phyloP scores from a whole-genome alignment of 2,888 invertebrate genomes.

The Protula sp. region DNA sequence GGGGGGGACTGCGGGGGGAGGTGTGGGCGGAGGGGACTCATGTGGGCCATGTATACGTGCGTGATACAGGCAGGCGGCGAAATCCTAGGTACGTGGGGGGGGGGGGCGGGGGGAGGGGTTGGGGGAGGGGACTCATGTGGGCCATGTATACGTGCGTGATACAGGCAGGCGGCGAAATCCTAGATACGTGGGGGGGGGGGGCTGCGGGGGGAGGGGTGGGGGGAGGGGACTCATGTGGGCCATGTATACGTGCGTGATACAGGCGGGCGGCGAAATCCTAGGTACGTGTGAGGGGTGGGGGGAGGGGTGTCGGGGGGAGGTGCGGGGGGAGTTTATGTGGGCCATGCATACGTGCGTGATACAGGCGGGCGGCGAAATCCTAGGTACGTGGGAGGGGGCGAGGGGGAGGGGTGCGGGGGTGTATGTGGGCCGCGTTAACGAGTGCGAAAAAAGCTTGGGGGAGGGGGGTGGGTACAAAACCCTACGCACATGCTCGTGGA shows the following conservation, averaged over 20 bases:
- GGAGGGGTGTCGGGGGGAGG: conserved; percentile 57
- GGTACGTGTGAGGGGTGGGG: conserved; percentile 66
- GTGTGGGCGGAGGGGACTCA: conserved; percentile 63
- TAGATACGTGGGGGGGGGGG: conserved; percentile 65
- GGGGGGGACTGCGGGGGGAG: no score
- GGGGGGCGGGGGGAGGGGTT: no score
- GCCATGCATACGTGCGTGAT: no score
- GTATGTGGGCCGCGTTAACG: no score
- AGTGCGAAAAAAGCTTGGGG: no score
- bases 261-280: conserved; percentile 78
- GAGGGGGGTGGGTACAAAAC: no score
- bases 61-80: conserved; percentile 79
- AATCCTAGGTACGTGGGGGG: conserved; percentile 67
- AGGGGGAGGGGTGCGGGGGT: no score
- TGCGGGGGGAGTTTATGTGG: conserved; percentile 48
- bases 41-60: conserved; percentile 89
- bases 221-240: conserved; percentile 87
- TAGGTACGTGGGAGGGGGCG: no score
- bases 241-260: conserved; percentile 81
- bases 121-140: conserved; percentile 71
- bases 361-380: no score
- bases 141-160: conserved; percentile 88
- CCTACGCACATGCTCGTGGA: no score
- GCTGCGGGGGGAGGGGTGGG: no score
- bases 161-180: conserved; percentile 76